Evolutionary conservation across 1,140 invertebrate genomes (phyloP).

Genomic region (Argopecten irradians): DNA sequence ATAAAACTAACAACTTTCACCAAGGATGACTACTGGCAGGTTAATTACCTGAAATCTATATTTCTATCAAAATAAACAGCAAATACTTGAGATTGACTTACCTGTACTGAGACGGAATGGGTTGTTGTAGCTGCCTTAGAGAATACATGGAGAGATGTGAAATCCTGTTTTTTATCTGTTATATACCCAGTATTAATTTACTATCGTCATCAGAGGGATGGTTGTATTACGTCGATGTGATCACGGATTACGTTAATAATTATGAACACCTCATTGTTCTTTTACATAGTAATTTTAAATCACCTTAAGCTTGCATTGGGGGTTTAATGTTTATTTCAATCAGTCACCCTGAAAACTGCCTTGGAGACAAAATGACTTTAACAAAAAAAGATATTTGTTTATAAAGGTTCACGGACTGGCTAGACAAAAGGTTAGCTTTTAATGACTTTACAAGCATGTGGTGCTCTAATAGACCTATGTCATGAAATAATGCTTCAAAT

Average conservation of each 20-base stretch:
- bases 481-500: background rate
- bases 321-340: conserved; percentile 4
- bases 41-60: no score
- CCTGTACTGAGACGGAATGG: background rate
- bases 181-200: background rate
- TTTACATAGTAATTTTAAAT: background rate
- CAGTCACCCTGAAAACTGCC: conserved; percentile 13
- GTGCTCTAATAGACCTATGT: background rate
- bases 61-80: no score
- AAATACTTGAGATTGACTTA: background rate
- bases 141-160: background rate
- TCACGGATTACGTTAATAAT: background rate
- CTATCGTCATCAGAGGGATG: conserved; percentile 3
- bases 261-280: background rate
- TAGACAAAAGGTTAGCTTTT: background rate
- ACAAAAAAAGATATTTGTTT: background rate
- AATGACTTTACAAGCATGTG: background rate
- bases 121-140: background rate
- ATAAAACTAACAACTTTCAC: no score
- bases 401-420: background rate
- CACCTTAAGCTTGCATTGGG: background rate
- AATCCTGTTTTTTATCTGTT: background rate
- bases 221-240: background rate
- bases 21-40: no score
- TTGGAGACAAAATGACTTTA: background rate